A percentile compares a stretch with the other conserved stretches of the same genome.
Evolutionary conservation across 2,888 invertebrate species (phyloP).

Genomic region (Colostygia pectinataria): DNA sequence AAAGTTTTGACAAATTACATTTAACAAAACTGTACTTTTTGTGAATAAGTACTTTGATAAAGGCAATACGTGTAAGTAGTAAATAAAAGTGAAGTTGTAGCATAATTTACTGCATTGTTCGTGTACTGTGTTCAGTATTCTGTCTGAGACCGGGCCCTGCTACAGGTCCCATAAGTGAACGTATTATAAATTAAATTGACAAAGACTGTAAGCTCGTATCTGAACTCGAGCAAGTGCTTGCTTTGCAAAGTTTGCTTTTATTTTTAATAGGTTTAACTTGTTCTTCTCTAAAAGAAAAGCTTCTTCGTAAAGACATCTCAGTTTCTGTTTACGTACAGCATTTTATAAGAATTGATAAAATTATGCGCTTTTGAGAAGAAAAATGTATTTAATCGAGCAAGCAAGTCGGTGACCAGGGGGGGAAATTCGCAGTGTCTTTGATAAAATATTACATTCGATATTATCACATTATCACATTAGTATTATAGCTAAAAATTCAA

Average conservation of each 20-base stretch:
- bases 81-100: no score
- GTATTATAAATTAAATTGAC: constrained; percentile 52
- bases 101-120: no score
- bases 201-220: constrained; percentile 53
- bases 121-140: not conserved
- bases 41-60: no score
- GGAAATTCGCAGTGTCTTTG: no score
- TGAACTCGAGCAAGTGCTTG: constrained; percentile 30
- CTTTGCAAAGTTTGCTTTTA: constrained; percentile 24
- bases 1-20: no score
- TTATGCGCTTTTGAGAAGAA: not conserved
- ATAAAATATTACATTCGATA: no score
- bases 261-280: constrained; percentile 23
- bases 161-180: constrained; percentile 32
- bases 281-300: constrained; percentile 12
- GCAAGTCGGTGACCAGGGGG: no score
- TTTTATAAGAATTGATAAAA: not conserved
- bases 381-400: no score
- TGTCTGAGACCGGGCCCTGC: not conserved
- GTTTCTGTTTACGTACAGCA: not conserved
- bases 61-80: no score
- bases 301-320: constrained; percentile 2
- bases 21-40: no score
- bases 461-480: no score
- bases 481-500: no score